Conservation (phyloP, 2,797 vertebrate genomes). For the Acanthiza pusilla region DNA sequence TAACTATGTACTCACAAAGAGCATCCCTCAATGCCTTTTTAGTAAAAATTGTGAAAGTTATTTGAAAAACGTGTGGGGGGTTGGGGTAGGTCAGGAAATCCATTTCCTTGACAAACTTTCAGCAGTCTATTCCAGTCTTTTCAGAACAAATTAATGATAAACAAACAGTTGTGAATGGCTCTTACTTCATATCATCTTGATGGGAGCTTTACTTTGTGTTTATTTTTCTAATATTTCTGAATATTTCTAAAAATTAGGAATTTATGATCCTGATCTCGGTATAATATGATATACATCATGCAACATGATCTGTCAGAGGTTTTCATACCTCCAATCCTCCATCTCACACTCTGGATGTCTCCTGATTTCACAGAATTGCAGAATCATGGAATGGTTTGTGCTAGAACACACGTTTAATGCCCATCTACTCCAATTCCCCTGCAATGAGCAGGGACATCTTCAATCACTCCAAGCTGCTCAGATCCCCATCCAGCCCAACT, state of each 20-base stretch:
- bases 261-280: background rate
- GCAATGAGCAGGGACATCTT: background rate
- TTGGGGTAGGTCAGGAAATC: slow-evolving; percentile 45
- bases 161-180: slow-evolving; percentile 13
- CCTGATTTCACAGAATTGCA: background rate
- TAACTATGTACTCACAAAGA: slow-evolving; percentile 16
- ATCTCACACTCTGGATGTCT: background rate
- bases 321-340: background rate
- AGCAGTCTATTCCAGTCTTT: background rate
- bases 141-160: slow-evolving; percentile 52
- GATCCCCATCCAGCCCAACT: background rate
- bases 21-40: slow-evolving; percentile 24
- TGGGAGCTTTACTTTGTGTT: background rate
- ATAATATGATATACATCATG: background rate
- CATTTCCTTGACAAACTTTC: slow-evolving; percentile 44
- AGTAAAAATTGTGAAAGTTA: slow-evolving; percentile 22
- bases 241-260: slow-evolving; percentile 38
- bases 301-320: background rate
- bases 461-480: background rate
- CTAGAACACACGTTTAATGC: background rate
- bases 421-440: background rate
- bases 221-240: slow-evolving; percentile 42
- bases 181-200: slow-evolving; percentile 30
- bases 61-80: slow-evolving; percentile 2
- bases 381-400: background rate